Conservation (phyloP, 2,888 invertebrate species). For the Lepas anatifera region DNA sequence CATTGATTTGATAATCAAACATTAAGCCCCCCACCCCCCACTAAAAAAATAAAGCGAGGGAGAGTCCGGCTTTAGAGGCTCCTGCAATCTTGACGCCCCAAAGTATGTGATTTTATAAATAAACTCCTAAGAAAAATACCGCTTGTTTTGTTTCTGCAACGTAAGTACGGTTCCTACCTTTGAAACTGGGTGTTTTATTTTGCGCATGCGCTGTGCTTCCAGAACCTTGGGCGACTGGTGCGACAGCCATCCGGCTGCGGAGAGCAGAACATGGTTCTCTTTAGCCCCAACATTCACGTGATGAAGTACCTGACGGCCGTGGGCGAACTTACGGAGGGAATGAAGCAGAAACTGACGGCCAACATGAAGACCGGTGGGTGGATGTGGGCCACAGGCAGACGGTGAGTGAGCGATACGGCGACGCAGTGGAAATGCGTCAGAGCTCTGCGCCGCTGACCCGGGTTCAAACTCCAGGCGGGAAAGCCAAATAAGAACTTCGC, state of each 20-base stretch:
- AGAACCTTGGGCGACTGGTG: slow-evolving; percentile 54
- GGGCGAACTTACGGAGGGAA: slow-evolving; percentile 40
- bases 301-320: slow-evolving; percentile 47
- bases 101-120: background rate
- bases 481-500: no score
- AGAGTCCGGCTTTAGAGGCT: no score
- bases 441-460: no score
- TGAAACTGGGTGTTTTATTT: background rate
- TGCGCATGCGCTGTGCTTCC: slow-evolving; percentile 22
- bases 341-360: slow-evolving; percentile 42
- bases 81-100: no score
- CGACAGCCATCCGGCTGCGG: slow-evolving; percentile 62
- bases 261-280: slow-evolving; percentile 65
- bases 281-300: slow-evolving; percentile 59
- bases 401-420: no score
- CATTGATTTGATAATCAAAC: no score
- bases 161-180: background rate
- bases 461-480: no score
- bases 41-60: no score
- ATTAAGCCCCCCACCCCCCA: no score
- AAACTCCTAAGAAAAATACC: background rate
- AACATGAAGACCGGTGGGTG: slow-evolving; percentile 46
- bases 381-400: no score
- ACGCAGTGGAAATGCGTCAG: no score
- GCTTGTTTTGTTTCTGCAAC: background rate